Base-by-base conservation (phyloP, 1,140 invertebrate genomes). In the Ganaspis sp. region DNA sequence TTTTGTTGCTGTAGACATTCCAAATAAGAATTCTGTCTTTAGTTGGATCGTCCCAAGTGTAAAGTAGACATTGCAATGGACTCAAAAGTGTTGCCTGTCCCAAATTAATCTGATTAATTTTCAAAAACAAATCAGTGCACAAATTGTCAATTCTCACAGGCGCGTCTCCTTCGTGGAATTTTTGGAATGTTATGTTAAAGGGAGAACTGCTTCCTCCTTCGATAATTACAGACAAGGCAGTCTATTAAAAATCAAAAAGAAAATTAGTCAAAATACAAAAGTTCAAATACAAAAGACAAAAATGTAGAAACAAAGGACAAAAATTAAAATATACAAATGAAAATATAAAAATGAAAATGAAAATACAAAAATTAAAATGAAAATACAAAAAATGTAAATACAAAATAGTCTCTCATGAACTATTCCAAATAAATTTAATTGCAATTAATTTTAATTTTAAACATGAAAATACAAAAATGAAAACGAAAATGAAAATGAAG, bases 1-100 rank as follows among this genome's bases (percentile, higher is more conserved):
- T 94, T 84, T 96, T 96, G 81, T 95, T 94, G 78, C 96, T 96
- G 85, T 96, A 97, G 12, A 96, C 93, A 86, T 96, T 97, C 96
- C 96, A 97, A 58, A 96, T 91, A 0, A 97, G 91, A 72, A 93
- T 92, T 73, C 96, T 91, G 26, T 94, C 93, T 75, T 94, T 93
- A 4, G 93, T 93, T 0, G 96, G 96, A 90, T 97, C 95, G 85
- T 97, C 96, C 96, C 96, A 97, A 0, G 96, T 97, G 86, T 97
- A 97, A 8, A 97, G 85, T 75, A 96, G 89, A 49, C 95, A 94
- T 85, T 97, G 95, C 83, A 95, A 94, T 0, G 96, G 95, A 87
- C 94, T 96, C 21, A 97, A 87, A 15, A 97, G 87, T 0, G 94
- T 95, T 17, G 96, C 95, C 86, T 94, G 93, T 29, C 94, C 94